Base-by-base conservation (phyloP, 2,888 invertebrate species). In the Tachystola acroxantha region DNA sequence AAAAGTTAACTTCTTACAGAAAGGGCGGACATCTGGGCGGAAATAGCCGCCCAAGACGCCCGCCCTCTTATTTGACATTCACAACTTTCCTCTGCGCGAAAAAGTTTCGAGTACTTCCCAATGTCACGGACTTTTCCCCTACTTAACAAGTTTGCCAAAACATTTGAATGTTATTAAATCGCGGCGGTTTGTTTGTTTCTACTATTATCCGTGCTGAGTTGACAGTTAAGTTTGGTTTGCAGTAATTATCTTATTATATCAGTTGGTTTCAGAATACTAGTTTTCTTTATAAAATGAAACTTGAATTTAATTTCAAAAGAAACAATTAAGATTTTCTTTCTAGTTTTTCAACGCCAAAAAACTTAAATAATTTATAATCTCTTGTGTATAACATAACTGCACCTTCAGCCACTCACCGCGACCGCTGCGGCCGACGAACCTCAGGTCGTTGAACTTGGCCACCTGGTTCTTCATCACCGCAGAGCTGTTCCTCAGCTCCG, bases 391-490 rank as follows among this genome's bases (percentile, higher is more conserved):
- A 40, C 57, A 62, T 68, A 70, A 86, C 85, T 84, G 84, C 84
- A 86, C 85, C 85, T 85, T 84, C 74, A 58, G 78, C n/a, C 78
- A 88, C 92, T 93, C 88, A 98, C 99, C 99, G 93, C 99, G 91
- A 63, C 99, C 99, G 76, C 98, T 98, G 76, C 98, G 91, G 56
- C 99, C 99, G 62, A 99, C 97, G 89, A 99, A 99, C 75, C 99
- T 91, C 62, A 99, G 89, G 88, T 99, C 99, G 79, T 98, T 98
- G 88, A 99, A 99, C 88, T 98, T 97, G 54, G 99, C 99, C 59
- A 99, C 96, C 77, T 98, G 97, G 79, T 98, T 97, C 89, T 98
- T 98, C 95, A 99, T 97, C 64, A 97, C 93, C 20, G 99, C 97
- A 34, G 96, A 95, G 57, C 94, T 94, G 85, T 99, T 99, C 64